Evolutionary conservation across 2,888 invertebrate species (phyloP).

Genomic region (Acronicta aceris): DNA sequence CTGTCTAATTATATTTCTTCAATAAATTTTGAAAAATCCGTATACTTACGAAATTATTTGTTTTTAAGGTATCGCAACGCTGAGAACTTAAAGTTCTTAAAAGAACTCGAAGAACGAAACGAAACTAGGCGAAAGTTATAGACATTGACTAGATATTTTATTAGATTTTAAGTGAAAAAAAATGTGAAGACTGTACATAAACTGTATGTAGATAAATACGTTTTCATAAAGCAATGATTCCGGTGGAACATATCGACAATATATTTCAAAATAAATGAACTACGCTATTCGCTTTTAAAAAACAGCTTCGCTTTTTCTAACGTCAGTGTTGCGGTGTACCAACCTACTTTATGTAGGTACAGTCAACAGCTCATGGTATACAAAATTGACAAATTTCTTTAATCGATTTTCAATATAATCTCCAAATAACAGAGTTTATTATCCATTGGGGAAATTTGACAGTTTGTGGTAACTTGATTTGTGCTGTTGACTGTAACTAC

Average conservation of each 20-base stretch:
- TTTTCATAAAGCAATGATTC: conserved; percentile 76
- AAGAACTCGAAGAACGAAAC: conserved; percentile 74
- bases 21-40: background rate
- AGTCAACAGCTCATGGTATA: too few relatives aligned
- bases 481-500: too few relatives aligned
- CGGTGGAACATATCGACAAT: conserved; percentile 87
- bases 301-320: conserved; percentile 12
- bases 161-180: conserved; percentile 64
- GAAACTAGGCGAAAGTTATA: conserved; percentile 77
- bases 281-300: conserved; percentile 33
- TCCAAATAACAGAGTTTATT: too few relatives aligned
- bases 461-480: too few relatives aligned
- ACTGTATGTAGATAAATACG: conserved; percentile 68
- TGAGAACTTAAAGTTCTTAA: conserved; percentile 69
- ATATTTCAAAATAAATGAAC: conserved; percentile 61
- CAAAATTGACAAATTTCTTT: too few relatives aligned
- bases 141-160: conserved; percentile 61
- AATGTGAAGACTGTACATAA: conserved; percentile 86
- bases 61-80: conserved; percentile 71
- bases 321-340: conserved; percentile 6
- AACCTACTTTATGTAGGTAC: background rate
- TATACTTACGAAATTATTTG: conserved; percentile 10
- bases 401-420: too few relatives aligned
- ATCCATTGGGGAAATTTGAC: too few relatives aligned
- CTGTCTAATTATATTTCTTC: too few relatives aligned